These are phyloP conservation scores for Paralichthys olivaceus DNA, from an alignment of 2,113 vertebrate species.

Conservation along the genomic window DNA sequence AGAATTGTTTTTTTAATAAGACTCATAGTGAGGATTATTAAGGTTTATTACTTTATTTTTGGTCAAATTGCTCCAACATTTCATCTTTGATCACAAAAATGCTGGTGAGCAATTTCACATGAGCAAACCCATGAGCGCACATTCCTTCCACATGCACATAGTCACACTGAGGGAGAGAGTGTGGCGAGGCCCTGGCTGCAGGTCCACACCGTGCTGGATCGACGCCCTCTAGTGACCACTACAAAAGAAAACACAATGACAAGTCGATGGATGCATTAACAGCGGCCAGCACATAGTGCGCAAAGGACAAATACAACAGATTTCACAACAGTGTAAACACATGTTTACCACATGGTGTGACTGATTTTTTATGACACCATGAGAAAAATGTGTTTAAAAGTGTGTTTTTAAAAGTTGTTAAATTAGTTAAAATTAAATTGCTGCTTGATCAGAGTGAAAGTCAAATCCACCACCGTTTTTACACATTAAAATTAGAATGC, in stretches of 20 bases:
- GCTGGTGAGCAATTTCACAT: constrained; percentile 47
- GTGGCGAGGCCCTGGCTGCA: constrained; percentile 49
- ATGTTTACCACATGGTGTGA: not conserved
- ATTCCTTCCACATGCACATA: constrained; percentile 65
- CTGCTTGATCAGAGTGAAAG: not conserved
- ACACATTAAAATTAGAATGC: no score
- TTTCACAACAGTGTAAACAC: not conserved
- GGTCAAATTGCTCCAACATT: not conserved
- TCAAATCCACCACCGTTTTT: not conserved
- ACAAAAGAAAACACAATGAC: constrained; percentile 57
- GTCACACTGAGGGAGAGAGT: constrained; percentile 17
- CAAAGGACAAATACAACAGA: constrained; percentile 6
- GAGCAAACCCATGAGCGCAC: constrained; percentile 39
- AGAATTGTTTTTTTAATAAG: not conserved
- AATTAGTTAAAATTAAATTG: not conserved
- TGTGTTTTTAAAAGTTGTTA: no score
- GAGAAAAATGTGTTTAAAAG: not conserved
- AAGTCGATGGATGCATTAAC: constrained; percentile 1
- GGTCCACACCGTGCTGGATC: constrained; percentile 68
- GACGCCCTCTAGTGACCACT: constrained; percentile 81
- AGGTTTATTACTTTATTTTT: constrained; percentile 11
- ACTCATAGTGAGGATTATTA: constrained; percentile 12
- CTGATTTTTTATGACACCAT: not conserved
- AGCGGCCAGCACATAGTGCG: not conserved
- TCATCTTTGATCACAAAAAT: constrained; percentile 30